A percentile compares a stretch with the other conserved stretches of the same genome.
These are phyloP conservation scores for Scaptomyza reducta DNA, from an alignment of 2,888 invertebrate genomes.

Conservation along the genomic window DNA sequence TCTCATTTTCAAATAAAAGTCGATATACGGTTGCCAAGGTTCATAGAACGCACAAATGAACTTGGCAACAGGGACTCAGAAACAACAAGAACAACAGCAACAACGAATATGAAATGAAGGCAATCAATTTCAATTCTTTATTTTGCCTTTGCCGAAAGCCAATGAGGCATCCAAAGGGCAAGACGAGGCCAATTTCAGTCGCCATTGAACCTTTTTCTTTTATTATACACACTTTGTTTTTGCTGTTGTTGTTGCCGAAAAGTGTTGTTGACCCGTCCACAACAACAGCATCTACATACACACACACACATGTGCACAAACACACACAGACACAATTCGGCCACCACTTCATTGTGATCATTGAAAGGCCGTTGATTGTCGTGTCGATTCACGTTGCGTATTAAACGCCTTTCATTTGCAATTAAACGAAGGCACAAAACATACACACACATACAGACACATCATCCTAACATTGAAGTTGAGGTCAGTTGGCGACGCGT, in stretches of 20 bases:
- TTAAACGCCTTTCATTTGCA: conserved; percentile 80
- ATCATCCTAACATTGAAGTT: conserved; percentile 30
- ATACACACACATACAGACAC: conserved; percentile 29
- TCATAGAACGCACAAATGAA: conserved; percentile 74
- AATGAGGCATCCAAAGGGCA: conserved; percentile 75
- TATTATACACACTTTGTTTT: conserved; percentile 4
- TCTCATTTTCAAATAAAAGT: conserved; percentile 72
- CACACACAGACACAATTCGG: not conserved
- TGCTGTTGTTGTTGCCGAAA: conserved; percentile 43
- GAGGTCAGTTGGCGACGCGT: conserved; percentile 72
- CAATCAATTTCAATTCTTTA: conserved; percentile 78
- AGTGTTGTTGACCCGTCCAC: conserved; percentile 68
- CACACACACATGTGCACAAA: conserved; percentile 14
- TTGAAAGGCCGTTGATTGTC: conserved; percentile 68
- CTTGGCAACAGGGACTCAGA: conserved; percentile 46
- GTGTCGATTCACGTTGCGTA: conserved; percentile 67
- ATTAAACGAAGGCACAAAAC: conserved; percentile 61
- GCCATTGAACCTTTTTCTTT: conserved; percentile 56
- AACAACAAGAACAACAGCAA: conserved; percentile 23
- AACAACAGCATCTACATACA: conserved; percentile 3
- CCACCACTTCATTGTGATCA: conserved; percentile 65
- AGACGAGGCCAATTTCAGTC: conserved; percentile 70
- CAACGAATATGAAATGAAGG: conserved; percentile 59
- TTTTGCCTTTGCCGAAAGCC: conserved; percentile 65
- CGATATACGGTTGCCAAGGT: conserved; percentile 75